phyloP scores from a whole-genome alignment of 2,113 vertebrate species.

The Peromyscus californicus region DNA sequence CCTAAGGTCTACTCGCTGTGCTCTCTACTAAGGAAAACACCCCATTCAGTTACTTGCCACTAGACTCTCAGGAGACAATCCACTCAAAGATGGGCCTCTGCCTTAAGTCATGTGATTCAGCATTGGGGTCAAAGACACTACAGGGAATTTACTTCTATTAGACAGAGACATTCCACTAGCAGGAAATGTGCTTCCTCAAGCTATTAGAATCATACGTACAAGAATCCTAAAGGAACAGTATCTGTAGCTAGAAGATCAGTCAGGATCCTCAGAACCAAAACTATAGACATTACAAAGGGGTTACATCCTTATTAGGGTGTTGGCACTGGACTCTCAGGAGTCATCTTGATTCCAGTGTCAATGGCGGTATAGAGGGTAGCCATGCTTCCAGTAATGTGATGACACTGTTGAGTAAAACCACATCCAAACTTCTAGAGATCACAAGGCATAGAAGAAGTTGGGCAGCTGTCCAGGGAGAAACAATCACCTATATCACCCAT shows the following conservation, averaged over 20 bases:
- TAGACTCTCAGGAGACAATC: background rate
- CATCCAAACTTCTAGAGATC: no score
- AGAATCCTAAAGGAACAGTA: background rate
- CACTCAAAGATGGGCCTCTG: background rate
- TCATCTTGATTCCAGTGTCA: no score
- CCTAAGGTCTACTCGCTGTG: background rate
- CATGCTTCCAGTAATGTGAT: no score
- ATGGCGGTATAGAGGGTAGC: no score
- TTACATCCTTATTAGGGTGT: no score
- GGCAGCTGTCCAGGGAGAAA: background rate
- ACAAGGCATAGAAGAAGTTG: background rate
- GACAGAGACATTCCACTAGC: background rate
- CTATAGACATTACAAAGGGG: no score
- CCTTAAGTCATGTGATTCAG: background rate
- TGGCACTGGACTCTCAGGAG: no score
- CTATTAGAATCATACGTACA: background rate
- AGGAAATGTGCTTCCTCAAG: background rate
- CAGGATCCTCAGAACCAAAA: background rate
- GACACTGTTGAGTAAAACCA: no score
- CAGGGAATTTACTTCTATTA: background rate
- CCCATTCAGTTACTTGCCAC: background rate
- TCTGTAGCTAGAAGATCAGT: background rate
- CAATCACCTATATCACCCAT: background rate
- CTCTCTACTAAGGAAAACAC: background rate
- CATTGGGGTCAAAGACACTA: background rate